Evolutionary conservation across 2,797 vertebrate species (phyloP).

Genomic region (Aphelocoma californica): DNA sequence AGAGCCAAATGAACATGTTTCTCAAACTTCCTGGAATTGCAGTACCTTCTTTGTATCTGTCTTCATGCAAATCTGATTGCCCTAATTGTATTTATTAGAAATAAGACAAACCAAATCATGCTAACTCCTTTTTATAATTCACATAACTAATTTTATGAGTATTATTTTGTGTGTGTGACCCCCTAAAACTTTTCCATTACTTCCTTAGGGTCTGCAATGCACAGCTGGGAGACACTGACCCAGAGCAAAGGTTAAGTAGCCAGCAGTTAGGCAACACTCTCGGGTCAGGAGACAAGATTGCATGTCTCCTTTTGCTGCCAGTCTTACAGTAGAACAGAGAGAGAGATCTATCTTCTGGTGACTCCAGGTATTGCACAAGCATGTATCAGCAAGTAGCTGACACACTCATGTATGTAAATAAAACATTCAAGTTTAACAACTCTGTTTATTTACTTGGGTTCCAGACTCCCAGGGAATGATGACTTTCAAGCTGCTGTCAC

Average conservation of each 20-base stretch:
- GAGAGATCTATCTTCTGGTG: background rate
- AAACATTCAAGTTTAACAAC: background rate
- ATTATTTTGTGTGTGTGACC: background rate
- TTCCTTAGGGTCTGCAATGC: background rate
- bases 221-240: background rate
- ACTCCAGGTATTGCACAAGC: background rate
- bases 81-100: background rate
- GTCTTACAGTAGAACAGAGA: background rate
- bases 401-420: fast-evolving
- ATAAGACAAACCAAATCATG: background rate
- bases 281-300: background rate
- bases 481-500: background rate
- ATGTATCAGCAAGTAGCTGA: background rate
- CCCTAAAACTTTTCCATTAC: background rate
- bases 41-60: background rate
- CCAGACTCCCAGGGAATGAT: background rate
- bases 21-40: background rate
- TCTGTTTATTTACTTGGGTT: background rate
- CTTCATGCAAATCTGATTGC: background rate
- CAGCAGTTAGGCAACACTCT: background rate
- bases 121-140: background rate
- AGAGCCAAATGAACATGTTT: fast-evolving
- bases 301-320: background rate
- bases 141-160: background rate
- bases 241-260: background rate